Evolutionary conservation across 2,113 vertebrate genomes (phyloP), one percentile per base, ranked within the genome.

Genomic region (Rhinolophus ferrumequinum): DNA sequence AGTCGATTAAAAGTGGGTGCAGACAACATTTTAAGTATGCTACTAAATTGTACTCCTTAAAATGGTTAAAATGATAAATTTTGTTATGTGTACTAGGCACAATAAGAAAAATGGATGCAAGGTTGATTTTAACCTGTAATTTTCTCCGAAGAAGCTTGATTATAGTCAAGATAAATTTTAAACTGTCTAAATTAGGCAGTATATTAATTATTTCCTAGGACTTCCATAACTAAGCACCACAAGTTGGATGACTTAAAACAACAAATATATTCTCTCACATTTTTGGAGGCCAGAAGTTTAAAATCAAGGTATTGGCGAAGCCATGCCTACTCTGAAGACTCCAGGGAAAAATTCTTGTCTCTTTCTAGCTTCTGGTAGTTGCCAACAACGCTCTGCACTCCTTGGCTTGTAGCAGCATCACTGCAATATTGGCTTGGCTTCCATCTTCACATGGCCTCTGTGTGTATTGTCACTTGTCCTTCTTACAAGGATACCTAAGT

Each of bases 21-120:
- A 88, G 75, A 16, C 10, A 88, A 69, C 44, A 69, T 91, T 94
- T 84, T 87, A 35, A 92, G 92, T 92, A 84, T 66, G 30, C 13
- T 12, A 84, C 11, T 69, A 52, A 76, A 70, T 72, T 77, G 3
- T 86, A 12, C 5, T 85, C 47, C 82, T 91, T 69, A 41, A 77
- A 69, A 41, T 75, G 26, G 28, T 54, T 70, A 33, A 75, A 69
- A 69, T 83, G 47, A 6, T 93, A 60, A 38, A 86, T 81, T 86
- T 41, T 95, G 16, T 85, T 94, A 38, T 52, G 4, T 92, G 8
- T 77, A n/a, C 77, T 76, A 66, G 67, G 26, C 62, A 64, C 44
- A 70, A 18, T 52, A 52, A 41, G 10, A 86, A 70, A 76, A 66
- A 35, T 50, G 28, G 3, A 19, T 92, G 21, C 18, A 52, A 93